Conservation (phyloP, 2,113 vertebrate species). For the Serilophus lunatus region DNA sequence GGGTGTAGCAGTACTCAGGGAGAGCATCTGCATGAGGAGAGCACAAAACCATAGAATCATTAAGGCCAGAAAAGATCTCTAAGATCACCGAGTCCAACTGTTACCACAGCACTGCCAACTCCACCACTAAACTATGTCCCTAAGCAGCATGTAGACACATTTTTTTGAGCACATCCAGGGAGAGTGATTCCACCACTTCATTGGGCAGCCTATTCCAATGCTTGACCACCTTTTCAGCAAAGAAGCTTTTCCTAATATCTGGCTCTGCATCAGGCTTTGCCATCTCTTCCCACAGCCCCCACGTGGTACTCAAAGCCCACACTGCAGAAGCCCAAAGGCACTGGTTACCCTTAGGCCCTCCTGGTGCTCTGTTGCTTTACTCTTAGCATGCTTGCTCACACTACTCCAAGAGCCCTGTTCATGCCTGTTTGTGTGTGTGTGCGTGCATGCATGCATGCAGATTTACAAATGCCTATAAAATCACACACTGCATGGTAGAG, state of each 20-base stretch:
- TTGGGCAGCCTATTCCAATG: neutral
- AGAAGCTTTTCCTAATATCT: neutral
- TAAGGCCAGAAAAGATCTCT: neutral
- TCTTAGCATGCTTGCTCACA: neutral
- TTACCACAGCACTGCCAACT: neutral
- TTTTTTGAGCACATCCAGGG: neutral
- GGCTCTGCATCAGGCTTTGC: neutral
- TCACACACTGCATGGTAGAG: neutral
- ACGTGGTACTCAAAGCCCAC: neutral
- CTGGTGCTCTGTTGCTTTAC: neutral
- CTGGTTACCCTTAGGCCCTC: neutral
- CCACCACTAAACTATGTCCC: neutral
- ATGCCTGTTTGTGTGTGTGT: too few relatives aligned
- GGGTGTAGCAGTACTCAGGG: accelerated
- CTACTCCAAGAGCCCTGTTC: neutral
- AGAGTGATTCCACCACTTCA: neutral
- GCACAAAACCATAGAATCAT: neutral
- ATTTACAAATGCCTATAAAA: neutral
- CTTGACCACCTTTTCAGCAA: neutral
- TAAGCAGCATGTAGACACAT: neutral
- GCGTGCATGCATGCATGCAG: neutral
- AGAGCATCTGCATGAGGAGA: neutral
- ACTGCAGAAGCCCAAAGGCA: neutral
- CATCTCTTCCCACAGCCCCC: neutral
- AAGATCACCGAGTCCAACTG: neutral